phyloP scores from a whole-genome alignment of 2,113 vertebrate genomes.

The Nothocercus nigrocapillus region DNA sequence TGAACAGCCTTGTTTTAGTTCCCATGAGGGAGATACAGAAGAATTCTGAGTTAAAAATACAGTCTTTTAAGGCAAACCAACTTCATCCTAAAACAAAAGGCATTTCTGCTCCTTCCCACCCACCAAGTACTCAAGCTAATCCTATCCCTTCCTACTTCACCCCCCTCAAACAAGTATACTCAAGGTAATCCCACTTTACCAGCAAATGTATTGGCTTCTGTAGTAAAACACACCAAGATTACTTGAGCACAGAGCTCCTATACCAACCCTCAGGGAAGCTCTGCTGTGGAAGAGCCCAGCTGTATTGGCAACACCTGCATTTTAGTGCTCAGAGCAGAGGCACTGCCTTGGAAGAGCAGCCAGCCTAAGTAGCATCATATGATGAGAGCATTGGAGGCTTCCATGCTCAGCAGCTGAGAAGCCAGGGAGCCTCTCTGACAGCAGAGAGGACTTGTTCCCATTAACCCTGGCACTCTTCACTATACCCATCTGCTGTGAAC shows the following conservation, averaged over 20 bases:
- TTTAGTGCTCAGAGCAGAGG: background rate
- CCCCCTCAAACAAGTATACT: background rate
- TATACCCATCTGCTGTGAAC: fast-evolving
- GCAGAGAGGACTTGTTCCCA: background rate
- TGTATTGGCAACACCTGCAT: background rate
- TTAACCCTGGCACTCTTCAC: background rate
- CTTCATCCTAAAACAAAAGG: background rate
- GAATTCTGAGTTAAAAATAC: fast-evolving
- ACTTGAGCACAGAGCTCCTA: background rate
- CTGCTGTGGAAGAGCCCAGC: background rate
- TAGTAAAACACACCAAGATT: no score
- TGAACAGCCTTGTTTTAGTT: background rate
- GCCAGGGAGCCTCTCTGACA: background rate
- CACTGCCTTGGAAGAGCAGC: background rate
- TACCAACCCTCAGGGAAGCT: background rate
- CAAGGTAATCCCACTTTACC: background rate
- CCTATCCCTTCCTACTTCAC: fast-evolving
- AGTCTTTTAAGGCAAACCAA: background rate
- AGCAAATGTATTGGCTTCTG: background rate
- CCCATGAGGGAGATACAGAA: background rate
- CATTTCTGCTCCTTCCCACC: background rate
- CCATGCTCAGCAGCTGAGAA: background rate
- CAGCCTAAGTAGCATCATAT: background rate
- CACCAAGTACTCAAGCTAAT: background rate
- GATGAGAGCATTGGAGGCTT: background rate